Base-by-base conservation (phyloP, 2,113 vertebrate genomes). In the Pardalotus punctatus region DNA sequence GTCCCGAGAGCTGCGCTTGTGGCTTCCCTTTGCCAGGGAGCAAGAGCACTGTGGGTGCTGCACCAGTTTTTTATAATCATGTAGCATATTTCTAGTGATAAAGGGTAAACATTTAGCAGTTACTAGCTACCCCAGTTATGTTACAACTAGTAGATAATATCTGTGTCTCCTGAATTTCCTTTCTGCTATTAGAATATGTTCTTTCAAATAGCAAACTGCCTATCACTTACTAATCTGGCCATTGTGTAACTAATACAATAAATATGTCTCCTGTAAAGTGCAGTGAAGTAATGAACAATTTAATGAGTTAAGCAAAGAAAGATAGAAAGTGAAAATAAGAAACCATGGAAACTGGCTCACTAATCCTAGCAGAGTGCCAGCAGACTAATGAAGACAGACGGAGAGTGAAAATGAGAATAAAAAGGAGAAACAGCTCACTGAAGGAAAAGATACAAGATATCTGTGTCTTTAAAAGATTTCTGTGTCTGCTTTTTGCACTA, bases 321-420 rank as follows among this genome's bases (percentile, higher is more conserved):
- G 97, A 97, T 95, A 97, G 97, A 97, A 97, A 97, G 96, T 97
- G 96, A 97, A 97, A 97, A 97, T 97, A 97, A 97, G 97, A 97
- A 97, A 97, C 97, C 97, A 97, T 97, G 97, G 97, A 97, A 97
- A 97, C 97, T 95, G 96, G 93, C 95, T 95, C 88, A 94, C 96
- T 97, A 97, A 96, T 97, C 92, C 96, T 95, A 97, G 95, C 93
- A 88, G 93, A 97, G 87, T 97, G 97, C 96, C 97, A 97, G 92
- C 84, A 96, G 95, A 89, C 96, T 97, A 97, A 97, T 97, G 97
- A 97, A 97, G 97, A 97, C 90, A 94, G 97, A 97, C 96, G 14
- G 97, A 97, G 95, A 96, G 95, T 94, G 95, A 97, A 97, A 97
- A 95, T 94, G 88, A 93, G 92, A 97, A 94, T 90, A 94, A 96